These are phyloP conservation scores for Balaeniceps rex DNA, from an alignment of 2,113 vertebrate species.

Conservation along the genomic window DNA sequence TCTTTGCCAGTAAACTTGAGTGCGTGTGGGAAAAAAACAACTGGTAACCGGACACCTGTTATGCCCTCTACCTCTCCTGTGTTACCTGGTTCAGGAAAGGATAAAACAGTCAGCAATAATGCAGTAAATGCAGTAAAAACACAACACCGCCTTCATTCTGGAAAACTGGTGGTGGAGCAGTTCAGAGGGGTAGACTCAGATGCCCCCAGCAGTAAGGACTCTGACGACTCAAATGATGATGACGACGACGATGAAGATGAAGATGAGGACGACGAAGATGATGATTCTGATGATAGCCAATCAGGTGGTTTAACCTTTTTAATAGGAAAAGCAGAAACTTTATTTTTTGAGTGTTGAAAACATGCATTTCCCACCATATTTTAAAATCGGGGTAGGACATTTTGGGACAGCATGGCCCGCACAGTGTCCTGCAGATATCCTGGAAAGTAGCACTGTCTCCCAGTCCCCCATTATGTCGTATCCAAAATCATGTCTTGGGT, in stretches of 20 bases:
- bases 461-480: background rate
- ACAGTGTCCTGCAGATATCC: background rate
- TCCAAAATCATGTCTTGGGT: background rate
- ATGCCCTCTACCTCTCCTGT: slow-evolving; percentile 73
- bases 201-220: slow-evolving; percentile 89
- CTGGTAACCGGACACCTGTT: slow-evolving; percentile 60
- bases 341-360: background rate
- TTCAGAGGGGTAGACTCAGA: slow-evolving; percentile 85
- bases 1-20: slow-evolving; percentile 85
- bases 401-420: background rate
- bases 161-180: slow-evolving; percentile 82
- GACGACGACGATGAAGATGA: slow-evolving; percentile 94
- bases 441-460: background rate
- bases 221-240: slow-evolving; percentile 89
- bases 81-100: slow-evolving; percentile 82
- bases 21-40: slow-evolving; percentile 74
- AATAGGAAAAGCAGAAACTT: slow-evolving; percentile 45
- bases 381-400: background rate
- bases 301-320: slow-evolving; percentile 84
- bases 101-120: slow-evolving; percentile 81
- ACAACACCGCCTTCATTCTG: slow-evolving; percentile 81
- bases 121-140: slow-evolving; percentile 60
- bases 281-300: slow-evolving; percentile 89
- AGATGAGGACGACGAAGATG: slow-evolving; percentile 87
- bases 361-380: background rate